Evolutionary conservation across 2,797 vertebrate genomes (phyloP).

Genomic region (Cyclopterus lumpus): DNA sequence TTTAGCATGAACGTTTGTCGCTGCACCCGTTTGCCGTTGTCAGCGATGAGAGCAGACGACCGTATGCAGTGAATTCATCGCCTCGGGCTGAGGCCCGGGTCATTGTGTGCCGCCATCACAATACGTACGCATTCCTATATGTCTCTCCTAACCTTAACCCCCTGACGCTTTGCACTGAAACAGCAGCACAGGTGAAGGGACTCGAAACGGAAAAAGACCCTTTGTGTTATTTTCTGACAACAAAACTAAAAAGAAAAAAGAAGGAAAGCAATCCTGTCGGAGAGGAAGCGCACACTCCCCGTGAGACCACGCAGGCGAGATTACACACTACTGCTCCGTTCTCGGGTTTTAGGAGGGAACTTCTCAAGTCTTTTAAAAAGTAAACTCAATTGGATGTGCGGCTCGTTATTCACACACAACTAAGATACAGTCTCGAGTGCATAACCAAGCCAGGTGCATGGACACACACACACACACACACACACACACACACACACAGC

Average conservation of each 20-base stretch:
- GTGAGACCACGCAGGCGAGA: slow-evolving; percentile 49
- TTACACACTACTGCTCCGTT: slow-evolving; percentile 50
- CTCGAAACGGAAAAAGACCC: slow-evolving; percentile 19
- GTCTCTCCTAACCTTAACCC: slow-evolving; percentile 29
- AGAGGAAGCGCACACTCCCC: slow-evolving; percentile 41
- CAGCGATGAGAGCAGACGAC: slow-evolving; percentile 23
- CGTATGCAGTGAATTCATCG: slow-evolving; percentile 42
- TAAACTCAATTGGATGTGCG: slow-evolving; percentile 45
- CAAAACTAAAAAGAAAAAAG: not conserved
- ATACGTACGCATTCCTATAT: slow-evolving; percentile 20
- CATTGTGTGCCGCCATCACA: slow-evolving; percentile 37
- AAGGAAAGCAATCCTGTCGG: slow-evolving; percentile 32
- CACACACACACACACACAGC: slow-evolving; percentile 7
- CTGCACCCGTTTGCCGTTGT: slow-evolving; percentile 31
- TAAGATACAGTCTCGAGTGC: slow-evolving; percentile 15
- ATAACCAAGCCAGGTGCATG: slow-evolving; percentile 39
- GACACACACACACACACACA: slow-evolving; percentile 22
- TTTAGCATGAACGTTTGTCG: slow-evolving; percentile 48
- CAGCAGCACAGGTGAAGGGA: slow-evolving; percentile 21
- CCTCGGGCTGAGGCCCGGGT: slow-evolving; percentile 39
- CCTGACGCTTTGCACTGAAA: slow-evolving; percentile 26
- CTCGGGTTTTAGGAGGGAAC: slow-evolving; percentile 45
- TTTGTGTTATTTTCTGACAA: slow-evolving; percentile 25
- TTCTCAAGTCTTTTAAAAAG: slow-evolving; percentile 49
- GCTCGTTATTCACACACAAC: slow-evolving; percentile 26